These are phyloP conservation scores for Mesoclemmys tuberculata DNA, from an alignment of 2,113 vertebrate genomes.

Conservation along the genomic window DNA sequence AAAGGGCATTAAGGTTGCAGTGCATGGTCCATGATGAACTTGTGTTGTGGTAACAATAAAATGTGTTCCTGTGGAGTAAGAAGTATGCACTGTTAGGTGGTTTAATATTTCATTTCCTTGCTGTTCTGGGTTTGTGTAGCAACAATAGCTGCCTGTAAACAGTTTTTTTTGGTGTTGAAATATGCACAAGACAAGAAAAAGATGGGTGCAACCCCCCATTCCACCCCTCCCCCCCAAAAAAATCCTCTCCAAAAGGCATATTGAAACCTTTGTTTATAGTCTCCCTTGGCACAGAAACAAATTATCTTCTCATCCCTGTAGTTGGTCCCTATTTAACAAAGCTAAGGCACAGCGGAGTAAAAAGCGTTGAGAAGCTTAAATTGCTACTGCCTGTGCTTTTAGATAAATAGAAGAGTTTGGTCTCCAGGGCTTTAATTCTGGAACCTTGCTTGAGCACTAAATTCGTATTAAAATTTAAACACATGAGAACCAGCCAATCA, in stretches of 20 bases:
- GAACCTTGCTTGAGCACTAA: accelerated
- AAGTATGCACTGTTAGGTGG: not conserved
- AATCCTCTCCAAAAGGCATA: accelerated
- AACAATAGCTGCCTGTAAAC: accelerated
- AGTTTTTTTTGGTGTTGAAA: accelerated
- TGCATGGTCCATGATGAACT: accelerated
- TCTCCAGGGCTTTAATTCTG: accelerated
- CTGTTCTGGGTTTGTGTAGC: accelerated
- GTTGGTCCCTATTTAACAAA: accelerated
- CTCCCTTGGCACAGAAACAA: accelerated
- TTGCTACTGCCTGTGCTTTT: accelerated
- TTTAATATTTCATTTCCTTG: accelerated
- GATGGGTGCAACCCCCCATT: too few relatives aligned
- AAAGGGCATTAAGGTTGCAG: accelerated
- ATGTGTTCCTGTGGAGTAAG: accelerated
- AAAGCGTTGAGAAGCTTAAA: accelerated
- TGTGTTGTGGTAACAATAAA: accelerated
- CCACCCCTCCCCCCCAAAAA: too few relatives aligned
- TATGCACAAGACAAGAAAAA: accelerated
- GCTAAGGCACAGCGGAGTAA: accelerated
- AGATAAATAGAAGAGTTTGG: accelerated
- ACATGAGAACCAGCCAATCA: accelerated
- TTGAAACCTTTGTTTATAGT: accelerated
- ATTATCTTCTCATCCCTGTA: accelerated
- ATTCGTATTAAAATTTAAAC: accelerated